Conservation (phyloP, 1,140 invertebrate genomes). For the Orussus abietinus region DNA sequence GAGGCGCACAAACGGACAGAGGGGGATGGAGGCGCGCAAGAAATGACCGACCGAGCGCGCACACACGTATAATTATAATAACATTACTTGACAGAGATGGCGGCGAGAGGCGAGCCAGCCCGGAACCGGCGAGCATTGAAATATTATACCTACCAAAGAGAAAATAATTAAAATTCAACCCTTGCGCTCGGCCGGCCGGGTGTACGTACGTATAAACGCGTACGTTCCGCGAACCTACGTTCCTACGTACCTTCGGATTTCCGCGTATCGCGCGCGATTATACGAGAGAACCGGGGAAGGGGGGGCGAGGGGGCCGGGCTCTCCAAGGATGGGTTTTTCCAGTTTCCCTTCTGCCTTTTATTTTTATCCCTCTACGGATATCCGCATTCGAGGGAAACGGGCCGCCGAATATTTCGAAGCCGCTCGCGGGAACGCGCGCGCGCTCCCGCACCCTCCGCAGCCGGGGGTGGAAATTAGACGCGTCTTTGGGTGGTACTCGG, state of each 20-base stretch:
- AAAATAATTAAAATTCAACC: conserved; percentile 57
- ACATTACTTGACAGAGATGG: conserved; percentile 53
- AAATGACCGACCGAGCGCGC: conserved; percentile 34
- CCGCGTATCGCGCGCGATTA: conserved; percentile 11
- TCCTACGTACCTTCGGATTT: background rate
- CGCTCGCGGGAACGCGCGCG: too few species aligned
- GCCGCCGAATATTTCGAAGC: too few species aligned
- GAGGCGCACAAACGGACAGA: too few species aligned
- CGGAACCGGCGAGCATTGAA: conserved; percentile 49
- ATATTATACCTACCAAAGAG: conserved; percentile 55
- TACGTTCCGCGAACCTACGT: conserved; percentile 7
- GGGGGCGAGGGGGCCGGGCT: conserved; percentile 3
- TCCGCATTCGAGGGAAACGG: too few species aligned
- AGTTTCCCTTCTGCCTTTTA: too few species aligned
- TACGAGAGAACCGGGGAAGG: conserved; percentile 1
- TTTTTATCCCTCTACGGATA: too few species aligned
- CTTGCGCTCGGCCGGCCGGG: conserved; percentile 43
- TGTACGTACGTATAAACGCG: conserved; percentile 11
- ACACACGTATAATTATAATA: conserved; percentile 52
- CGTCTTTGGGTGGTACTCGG: too few species aligned
- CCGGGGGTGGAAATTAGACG: too few species aligned
- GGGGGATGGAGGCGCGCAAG: conserved; percentile 27
- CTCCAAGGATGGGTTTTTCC: conserved; percentile 41
- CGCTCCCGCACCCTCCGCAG: too few species aligned
- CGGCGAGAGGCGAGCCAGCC: conserved; percentile 38